These are phyloP conservation scores for Tetramorium alpestre DNA, from an alignment of 1,140 invertebrate genomes.

Conservation along the genomic window DNA sequence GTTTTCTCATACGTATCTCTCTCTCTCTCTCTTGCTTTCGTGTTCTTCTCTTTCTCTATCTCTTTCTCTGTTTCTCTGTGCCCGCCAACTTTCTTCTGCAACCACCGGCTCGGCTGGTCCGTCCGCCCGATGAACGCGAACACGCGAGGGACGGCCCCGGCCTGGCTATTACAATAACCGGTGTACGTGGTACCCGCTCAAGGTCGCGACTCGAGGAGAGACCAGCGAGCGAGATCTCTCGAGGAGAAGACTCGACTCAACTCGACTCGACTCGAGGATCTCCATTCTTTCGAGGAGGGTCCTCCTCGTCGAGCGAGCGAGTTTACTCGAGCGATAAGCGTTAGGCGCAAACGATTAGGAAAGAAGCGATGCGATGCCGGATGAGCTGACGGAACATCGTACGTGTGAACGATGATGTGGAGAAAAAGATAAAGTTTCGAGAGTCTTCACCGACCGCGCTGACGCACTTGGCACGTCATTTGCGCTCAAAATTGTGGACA, in stretches of 20 bases:
- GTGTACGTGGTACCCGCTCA: constrained; percentile 70
- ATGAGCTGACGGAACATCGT: neutral
- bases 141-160: constrained; percentile 61
- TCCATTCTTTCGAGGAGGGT: constrained; percentile 36
- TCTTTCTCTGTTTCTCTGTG: constrained; percentile 17
- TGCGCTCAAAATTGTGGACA: neutral
- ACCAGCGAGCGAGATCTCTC: constrained; percentile 48
- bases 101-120: constrained; percentile 32
- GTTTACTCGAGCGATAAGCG: neutral
- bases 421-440: constrained; percentile 1
- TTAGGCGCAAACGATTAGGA: constrained; percentile 2
- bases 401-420: neutral
- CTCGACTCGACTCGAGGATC: constrained; percentile 14
- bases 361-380: neutral
- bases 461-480: neutral
- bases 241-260: constrained; percentile 7
- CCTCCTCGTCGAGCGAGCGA: neutral
- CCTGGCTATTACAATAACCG: constrained; percentile 71
- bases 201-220: constrained; percentile 73
- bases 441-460: neutral
- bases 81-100: constrained; percentile 49
- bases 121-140: constrained; percentile 47
- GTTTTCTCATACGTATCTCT: constrained; percentile 2
- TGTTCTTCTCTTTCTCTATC: neutral
- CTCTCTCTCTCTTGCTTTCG: neutral